Conservation (phyloP, 2,113 vertebrate genomes). For the Labeo catla region DNA sequence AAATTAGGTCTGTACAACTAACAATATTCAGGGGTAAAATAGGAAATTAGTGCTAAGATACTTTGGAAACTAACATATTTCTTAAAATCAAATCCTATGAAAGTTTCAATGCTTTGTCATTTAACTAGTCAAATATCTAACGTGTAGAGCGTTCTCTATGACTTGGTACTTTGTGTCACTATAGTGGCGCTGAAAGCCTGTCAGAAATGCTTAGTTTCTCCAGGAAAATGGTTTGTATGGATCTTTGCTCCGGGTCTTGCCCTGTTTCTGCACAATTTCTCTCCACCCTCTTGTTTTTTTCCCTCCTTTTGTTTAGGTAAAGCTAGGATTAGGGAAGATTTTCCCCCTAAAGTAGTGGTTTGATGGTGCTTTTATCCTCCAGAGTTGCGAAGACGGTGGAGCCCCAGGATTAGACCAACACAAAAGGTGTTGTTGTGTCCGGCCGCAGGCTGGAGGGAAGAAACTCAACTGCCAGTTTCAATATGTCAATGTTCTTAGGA, state of each 20-base stretch:
- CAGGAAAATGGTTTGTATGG: slow-evolving; percentile 92
- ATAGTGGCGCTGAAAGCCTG: slow-evolving; percentile 82
- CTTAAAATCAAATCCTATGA: background rate
- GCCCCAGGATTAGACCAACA: slow-evolving; percentile 91
- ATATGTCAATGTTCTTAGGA: slow-evolving; percentile 72
- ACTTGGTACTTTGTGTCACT: slow-evolving; percentile 76
- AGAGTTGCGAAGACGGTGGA: slow-evolving; percentile 96
- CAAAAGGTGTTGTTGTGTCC: slow-evolving; percentile 95
- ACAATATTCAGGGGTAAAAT: background rate
- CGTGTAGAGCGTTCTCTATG: slow-evolving; percentile 67
- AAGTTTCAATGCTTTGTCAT: slow-evolving; percentile 25
- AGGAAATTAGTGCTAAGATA: background rate
- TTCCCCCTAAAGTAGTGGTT: slow-evolving; percentile 97
- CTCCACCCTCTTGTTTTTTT: slow-evolving; percentile 80
- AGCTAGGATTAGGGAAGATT: slow-evolving; percentile 98
- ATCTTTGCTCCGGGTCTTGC: slow-evolving; percentile 88
- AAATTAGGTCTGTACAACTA: background rate
- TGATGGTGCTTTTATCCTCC: slow-evolving; percentile 98
- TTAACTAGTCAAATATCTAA: slow-evolving; percentile 38
- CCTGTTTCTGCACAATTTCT: slow-evolving; percentile 86
- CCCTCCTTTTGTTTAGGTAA: slow-evolving; percentile 93
- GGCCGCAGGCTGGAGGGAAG: slow-evolving; percentile 83
- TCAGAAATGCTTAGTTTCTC: slow-evolving; percentile 95
- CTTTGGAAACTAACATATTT: slow-evolving; percentile 10
- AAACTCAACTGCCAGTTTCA: slow-evolving; percentile 80